Percentiles rank a stretch among this genome's conserved stretches.
These are phyloP conservation scores for Drosophila obscura DNA, from an alignment of 1,140 invertebrate species.

Conservation along the genomic window DNA sequence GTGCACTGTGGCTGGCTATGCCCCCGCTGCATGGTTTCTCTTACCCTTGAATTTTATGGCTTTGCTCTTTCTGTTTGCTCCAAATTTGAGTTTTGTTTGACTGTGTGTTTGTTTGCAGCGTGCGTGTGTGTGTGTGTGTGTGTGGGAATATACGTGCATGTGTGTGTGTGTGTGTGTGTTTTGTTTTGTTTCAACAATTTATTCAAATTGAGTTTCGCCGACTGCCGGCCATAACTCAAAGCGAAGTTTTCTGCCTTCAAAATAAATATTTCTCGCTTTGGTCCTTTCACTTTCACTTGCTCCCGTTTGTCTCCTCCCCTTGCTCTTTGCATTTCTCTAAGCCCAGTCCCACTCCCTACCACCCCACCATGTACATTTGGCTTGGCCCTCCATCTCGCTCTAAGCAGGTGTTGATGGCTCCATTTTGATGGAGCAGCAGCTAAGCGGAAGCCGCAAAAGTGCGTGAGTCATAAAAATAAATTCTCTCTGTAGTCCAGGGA, in stretches of 20 bases:
- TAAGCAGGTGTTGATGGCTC: conserved; percentile 79
- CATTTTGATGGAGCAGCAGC: conserved; percentile 72
- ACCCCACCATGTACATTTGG: too few relatives aligned
- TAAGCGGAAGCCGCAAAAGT: conserved; percentile 79
- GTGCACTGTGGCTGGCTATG: too few relatives aligned
- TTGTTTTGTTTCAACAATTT: conserved; percentile 75
- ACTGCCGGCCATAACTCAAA: conserved; percentile 79
- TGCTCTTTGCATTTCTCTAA: conserved; percentile 2
- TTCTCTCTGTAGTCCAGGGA: conserved; percentile 17
- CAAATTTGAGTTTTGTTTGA: conserved; percentile 24
- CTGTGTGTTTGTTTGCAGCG: conserved; percentile 13
- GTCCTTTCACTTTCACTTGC: conserved; percentile 48
- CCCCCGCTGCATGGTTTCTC: neutral
- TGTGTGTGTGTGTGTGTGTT: conserved; percentile 24
- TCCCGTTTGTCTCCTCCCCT: neutral
- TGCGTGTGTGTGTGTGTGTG: conserved; percentile 15
- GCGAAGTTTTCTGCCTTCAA: conserved; percentile 37
- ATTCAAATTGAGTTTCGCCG: conserved; percentile 79
- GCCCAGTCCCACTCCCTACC: too few relatives aligned
- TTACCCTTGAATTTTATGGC: conserved; percentile 26
- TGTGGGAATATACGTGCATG: conserved; percentile 8
- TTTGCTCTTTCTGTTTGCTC: conserved; percentile 4
- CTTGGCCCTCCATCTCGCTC: conserved; percentile 1
- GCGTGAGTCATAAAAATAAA: conserved; percentile 82
- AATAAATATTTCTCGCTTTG: conserved; percentile 31